Evolutionary conservation across 2,888 invertebrate species (phyloP), one percentile per base, ranked within the genome.

Genomic region (Cheilosia vulpina): DNA sequence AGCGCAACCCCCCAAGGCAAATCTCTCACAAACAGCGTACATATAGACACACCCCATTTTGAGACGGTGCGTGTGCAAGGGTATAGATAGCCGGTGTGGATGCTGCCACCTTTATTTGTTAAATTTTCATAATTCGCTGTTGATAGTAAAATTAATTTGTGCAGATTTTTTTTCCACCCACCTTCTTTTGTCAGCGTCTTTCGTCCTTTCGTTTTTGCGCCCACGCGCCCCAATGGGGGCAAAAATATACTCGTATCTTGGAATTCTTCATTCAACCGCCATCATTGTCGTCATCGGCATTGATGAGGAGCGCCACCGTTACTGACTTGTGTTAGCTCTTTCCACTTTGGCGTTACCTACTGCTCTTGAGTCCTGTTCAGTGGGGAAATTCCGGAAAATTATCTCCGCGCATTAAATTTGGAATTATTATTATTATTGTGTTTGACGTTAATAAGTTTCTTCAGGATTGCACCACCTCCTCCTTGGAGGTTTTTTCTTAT

Each of bases 391-490:
- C 85, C 85, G 85, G 85, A 85, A 85, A 85, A 85, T 85, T 85
- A 85, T 85, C 81, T 68, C 68, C 76, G 81, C 81, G 71, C 85
- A 68, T 76, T 85, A 81, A 85, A 85, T 81, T 85, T 68, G 81
- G 81, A 85, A 85, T 85, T 80, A 85, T 85, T 85, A 84, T 84
- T 80, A 85, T 85, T 85, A 85, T 85, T 85, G 81, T 85, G 85
- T 85, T 81, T 85, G 85, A 85, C 80, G 85, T 85, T 85, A 85
- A 85, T 85, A 85, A 85, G 85, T 85, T 85, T 81, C 81, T 76
- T 76, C 66, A 27, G 69, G 65, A 66, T 38, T 63, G 11, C 21
- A 63, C 76, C 62, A 47, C 68, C 47, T 60, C 78, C 78, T 52
- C 72, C 19, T 47, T 11, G 47, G 31, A 7, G 41, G 0, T 24